phyloP scores from a whole-genome alignment of 2,888 invertebrate species.

The Diadromus collaris region DNA sequence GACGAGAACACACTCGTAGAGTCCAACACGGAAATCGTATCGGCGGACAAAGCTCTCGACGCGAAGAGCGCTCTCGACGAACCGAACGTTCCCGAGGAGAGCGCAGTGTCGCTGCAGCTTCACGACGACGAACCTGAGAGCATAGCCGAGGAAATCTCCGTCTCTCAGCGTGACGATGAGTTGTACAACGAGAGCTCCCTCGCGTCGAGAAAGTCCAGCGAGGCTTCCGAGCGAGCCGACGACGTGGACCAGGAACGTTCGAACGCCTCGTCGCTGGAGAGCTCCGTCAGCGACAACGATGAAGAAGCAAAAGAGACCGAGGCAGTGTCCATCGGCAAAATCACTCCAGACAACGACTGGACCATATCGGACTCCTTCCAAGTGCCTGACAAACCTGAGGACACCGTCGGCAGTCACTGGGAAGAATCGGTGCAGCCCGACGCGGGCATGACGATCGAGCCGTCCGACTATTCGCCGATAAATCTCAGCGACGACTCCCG shows the following conservation, averaged over 20 bases:
- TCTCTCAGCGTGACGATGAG: constrained; percentile 28
- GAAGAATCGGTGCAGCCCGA: constrained; percentile 33
- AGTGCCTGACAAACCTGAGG: constrained; percentile 41
- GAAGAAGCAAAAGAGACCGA: constrained; percentile 37
- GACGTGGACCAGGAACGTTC: constrained; percentile 1
- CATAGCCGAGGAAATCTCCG: constrained; percentile 49
- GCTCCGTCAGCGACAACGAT: constrained; percentile 38
- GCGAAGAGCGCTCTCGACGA: not conserved
- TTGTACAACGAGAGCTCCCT: constrained; percentile 34
- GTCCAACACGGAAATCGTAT: not conserved
- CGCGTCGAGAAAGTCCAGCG: constrained; percentile 39
- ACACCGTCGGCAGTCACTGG: constrained; percentile 4
- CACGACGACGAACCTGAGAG: constrained; percentile 48
- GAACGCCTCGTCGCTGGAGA: constrained; percentile 50
- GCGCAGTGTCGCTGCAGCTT: not conserved
- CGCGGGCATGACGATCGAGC: constrained; percentile 19
- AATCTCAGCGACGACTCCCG: constrained; percentile 43
- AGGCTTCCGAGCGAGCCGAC: constrained; percentile 19
- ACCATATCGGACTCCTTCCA: constrained; percentile 71
- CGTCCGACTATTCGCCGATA: constrained; percentile 27
- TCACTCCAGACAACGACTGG: constrained; percentile 65
- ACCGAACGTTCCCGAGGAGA: constrained; percentile 8
- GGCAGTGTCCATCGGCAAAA: constrained; percentile 44
- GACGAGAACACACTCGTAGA: not conserved
- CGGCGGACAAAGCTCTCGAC: not conserved